Percentiles rank a stretch among this genome's conserved stretches.
These are phyloP conservation scores for Eueremaeus valkanovi DNA, from an alignment of 2,888 invertebrate genomes.

Conservation along the genomic window DNA sequence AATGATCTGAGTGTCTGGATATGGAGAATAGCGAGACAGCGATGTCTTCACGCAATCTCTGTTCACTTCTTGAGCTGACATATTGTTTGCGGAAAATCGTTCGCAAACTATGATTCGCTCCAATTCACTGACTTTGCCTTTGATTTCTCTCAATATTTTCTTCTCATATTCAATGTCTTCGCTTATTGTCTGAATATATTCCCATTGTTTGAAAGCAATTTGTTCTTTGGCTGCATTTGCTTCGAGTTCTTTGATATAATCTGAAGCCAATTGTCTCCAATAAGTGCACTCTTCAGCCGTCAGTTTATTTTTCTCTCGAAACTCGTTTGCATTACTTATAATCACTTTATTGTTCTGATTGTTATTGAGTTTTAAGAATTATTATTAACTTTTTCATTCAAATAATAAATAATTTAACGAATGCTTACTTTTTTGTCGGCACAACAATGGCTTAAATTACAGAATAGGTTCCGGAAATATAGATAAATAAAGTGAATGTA, in stretches of 20 bases:
- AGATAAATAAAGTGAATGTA: constrained; percentile 44
- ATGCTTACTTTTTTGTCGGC: constrained; percentile 1
- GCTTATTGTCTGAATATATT: constrained; percentile 44
- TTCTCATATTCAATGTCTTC: constrained; percentile 50
- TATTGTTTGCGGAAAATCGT: neutral
- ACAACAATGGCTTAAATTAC: constrained; percentile 7
- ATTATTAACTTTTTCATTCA: neutral
- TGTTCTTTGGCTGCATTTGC: constrained; percentile 42
- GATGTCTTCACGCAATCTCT: neutral
- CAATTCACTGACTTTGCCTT: constrained; percentile 51
- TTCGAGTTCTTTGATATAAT: constrained; percentile 43
- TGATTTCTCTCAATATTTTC: constrained; percentile 49
- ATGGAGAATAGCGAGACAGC: constrained; percentile 52
- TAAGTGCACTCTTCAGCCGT: constrained; percentile 46
- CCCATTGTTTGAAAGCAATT: constrained; percentile 45
- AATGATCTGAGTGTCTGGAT: constrained; percentile 51
- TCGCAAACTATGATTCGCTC: constrained; percentile 49
- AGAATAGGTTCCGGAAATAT: constrained; percentile 30
- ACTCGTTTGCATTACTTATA: constrained; percentile 14
- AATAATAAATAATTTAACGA: neutral
- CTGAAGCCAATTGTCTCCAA: constrained; percentile 47
- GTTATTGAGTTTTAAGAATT: neutral
- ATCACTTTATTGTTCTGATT: constrained; percentile 11
- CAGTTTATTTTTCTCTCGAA: neutral
- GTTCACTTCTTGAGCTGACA: neutral